Evolutionary conservation across 1,140 invertebrate genomes (phyloP), one percentile per base, ranked within the genome.

Genomic region (Caligus rogercresseyi): DNA sequence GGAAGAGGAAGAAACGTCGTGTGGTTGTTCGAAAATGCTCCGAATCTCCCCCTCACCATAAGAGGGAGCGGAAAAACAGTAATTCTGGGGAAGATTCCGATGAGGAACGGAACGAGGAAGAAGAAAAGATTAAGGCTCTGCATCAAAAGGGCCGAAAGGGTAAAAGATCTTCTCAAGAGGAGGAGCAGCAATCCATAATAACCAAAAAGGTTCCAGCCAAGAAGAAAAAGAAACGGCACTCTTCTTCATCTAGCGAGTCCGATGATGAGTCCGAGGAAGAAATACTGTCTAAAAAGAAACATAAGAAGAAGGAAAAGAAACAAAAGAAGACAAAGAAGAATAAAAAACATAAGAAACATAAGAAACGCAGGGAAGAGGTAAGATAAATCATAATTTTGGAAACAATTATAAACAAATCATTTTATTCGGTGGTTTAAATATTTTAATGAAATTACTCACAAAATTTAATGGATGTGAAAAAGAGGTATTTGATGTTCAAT

Each of bases 301-400:
- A 82, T 65, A 81, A 81, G 69, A 81, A 82, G 68, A 81, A 83
- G 67, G 80, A 80, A 65, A 83, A 82, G 70, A 81, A 82, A 69
- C 80, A 80, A 68, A 82, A 81, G 72, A 81, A 82, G 69, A 79
- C 81, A 66, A 83, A 82, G 73, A 82, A 82, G 66, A 79, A 81
- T 61, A 76, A 80, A 63, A 82, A 82, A 68, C 78, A 80, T 66
- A 82, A 81, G 68, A 82, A 82, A 70, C 78, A 78, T 70, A 81
- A 81, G 67, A 60, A 70, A 70, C 19, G 78, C 76, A 7, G 79
- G 79, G 52, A 78, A 76, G 64, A 78, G 76, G 68, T 63, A 16
- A 54, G 13, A 56, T 31, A 53, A 65, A 52, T 52, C n/a, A n/a
- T n/a, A n/a, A n/a, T n/a, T n/a, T n/a, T n/a, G n/a, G n/a, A n/a